Evolutionary conservation across 1,140 invertebrate species (phyloP).

Genomic region (Papilio glaucus): DNA sequence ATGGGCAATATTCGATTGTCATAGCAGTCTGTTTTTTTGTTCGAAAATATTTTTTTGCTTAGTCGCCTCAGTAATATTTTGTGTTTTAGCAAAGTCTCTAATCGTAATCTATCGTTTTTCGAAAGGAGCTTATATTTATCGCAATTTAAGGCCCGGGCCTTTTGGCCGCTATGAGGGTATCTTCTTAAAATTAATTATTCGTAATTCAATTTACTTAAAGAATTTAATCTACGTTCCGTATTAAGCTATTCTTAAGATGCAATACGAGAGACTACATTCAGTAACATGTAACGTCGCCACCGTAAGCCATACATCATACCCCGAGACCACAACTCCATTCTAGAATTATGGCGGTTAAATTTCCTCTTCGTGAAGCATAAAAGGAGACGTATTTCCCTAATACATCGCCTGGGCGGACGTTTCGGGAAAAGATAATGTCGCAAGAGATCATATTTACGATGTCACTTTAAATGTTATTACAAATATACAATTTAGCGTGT

Average conservation of each 20-base stretch:
- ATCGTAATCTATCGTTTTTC: no score
- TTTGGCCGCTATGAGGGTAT: background rate
- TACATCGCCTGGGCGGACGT: constrained; percentile 54
- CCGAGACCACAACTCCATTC: constrained; percentile 44
- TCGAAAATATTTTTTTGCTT: no score
- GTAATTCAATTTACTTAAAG: background rate
- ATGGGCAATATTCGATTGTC: no score
- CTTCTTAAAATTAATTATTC: background rate
- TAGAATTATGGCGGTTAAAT: constrained; percentile 55
- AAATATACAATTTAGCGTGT: constrained; percentile 51
- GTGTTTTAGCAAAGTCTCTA: no score
- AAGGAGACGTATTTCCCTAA: constrained; percentile 65
- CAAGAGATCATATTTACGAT: constrained; percentile 60
- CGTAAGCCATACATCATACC: constrained; percentile 28
- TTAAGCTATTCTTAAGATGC: constrained; percentile 29
- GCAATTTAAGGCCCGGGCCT: no score
- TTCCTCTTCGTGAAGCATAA: constrained; percentile 55
- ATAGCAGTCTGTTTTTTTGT: no score
- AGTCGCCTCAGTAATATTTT: no score
- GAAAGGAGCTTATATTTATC: no score
- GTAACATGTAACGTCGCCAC: constrained; percentile 3
- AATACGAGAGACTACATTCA: background rate
- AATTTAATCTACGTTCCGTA: background rate
- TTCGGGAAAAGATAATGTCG: constrained; percentile 57
- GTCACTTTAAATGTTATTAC: constrained; percentile 47